Evolutionary conservation across 2,888 invertebrate species (phyloP), one percentile per base, ranked within the genome.

Genomic region (Brachyptera putata): DNA sequence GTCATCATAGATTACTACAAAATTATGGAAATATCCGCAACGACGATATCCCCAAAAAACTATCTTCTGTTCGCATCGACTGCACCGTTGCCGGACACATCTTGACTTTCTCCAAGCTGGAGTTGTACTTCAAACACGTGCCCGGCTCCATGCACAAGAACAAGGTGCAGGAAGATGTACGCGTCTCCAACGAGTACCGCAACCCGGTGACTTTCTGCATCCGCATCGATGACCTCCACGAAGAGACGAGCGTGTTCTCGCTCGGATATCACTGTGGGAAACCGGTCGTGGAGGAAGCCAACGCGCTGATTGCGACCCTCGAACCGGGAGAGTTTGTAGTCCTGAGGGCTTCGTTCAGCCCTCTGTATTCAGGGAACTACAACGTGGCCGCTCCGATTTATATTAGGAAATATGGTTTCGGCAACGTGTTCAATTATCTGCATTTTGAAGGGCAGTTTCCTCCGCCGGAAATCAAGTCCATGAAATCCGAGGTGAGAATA

Each of bases 361-460:
- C 74, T 0, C 48, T 26, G 0, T n/a, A 58, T 13, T 61, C 58
- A 13, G 73, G 74, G 11, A 61, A 61, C n/a, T 73, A 67, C 37
- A 55, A 43, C 1, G 58, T 66, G 14, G 67, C 71, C 57, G 62
- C 72, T 1, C 74, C 76, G 2, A 72, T 76, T 61, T 73, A 71
- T 37, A 63, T 76, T 1, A 65, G 65, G 36, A 66, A 68, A n/a
- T 68, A 71, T 61, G 63, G 66, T 13, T 66, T 71, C 7, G 69
- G 67, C 1, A 59, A 59, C 18, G 63, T 71, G 13, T 76, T 73
- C 57, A 76, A 75, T 65, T 70, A 69, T 64, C 58, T 77, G 24
- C 66, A 62, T 39, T 58, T 77, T 2, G 50, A 61, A 1, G 76
- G 74, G 18, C 55, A 56, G 7, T 68, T 70, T 63, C 66, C 67